Evolutionary conservation across 1,140 invertebrate genomes (phyloP), one percentile per base, ranked within the genome.

Genomic region (Varroa destructor): DNA sequence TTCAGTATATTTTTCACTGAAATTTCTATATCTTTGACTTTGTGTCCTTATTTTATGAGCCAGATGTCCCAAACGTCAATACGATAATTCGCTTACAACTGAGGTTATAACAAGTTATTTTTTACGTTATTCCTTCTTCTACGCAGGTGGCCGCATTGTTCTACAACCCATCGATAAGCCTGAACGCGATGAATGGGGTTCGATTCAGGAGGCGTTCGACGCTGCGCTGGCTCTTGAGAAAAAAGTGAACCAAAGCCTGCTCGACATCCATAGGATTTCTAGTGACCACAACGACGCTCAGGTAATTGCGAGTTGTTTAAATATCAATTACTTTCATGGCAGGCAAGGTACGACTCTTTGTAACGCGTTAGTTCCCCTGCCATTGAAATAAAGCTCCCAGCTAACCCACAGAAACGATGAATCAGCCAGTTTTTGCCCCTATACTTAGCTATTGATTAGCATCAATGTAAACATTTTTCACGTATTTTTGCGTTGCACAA

Each of bases 191-290:
- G 83, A 84, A 73, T 87, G 84, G 84, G 81, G 79, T 5, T 80
- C 76, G 71, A 81, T 82, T 8, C 73, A 85, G 73, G 83, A 85
- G 40, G 85, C 85, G 1, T 81, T 87, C 79, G 76, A 83, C 74
- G 79, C 80, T 56, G 83, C 85, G 61, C 77, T 87, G 25, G 78
- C 81, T 40, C 77, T 87, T 58, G 86, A 87, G 78, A 85, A 84
- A 77, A 81, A 77, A 73, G 85, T 87, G 56, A 86, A 86, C 77
- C 78, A 83, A 71, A 79, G 81, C 14, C 75, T 85, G 46, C 75
- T 84, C 6, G 79, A 82, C 70, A 76, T 85, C 43, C 83, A 84
- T 75, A 75, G 75, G 36, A 54, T 82, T 61, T 81, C 80, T 37
- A 75, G 73, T 25, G 74, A 75, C 1, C 76, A 82, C 73, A 77